phyloP scores from a whole-genome alignment of 2,888 invertebrate species.

The Alsophila aescularia region DNA sequence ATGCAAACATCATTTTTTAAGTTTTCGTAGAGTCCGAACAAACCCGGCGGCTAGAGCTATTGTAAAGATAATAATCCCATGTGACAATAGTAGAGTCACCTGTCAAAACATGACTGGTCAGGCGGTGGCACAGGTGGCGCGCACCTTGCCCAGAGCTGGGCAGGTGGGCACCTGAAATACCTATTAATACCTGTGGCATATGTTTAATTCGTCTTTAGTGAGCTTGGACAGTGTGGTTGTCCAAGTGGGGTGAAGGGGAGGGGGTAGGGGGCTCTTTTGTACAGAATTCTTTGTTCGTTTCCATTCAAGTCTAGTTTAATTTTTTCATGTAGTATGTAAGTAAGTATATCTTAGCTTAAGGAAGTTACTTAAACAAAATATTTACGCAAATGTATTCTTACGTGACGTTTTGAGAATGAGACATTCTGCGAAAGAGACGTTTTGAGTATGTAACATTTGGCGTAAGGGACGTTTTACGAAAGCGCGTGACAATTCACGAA shows the following conservation, averaged over 20 bases:
- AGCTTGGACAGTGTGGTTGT: conserved; percentile 5
- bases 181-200: conserved; percentile 32
- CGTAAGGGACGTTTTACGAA: no score
- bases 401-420: no score
- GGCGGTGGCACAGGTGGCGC: conserved; percentile 62
- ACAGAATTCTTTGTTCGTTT: not conserved
- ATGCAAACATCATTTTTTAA: not conserved
- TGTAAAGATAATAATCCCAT: conserved; percentile 51
- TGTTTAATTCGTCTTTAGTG: conserved; percentile 18
- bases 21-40: conserved; percentile 28
- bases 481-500: no score
- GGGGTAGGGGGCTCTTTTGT: not conserved
- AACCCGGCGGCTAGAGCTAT: conserved; percentile 15
- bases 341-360: no score
- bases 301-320: no score
- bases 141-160: conserved; percentile 59
- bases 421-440: no score
- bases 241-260: not conserved
- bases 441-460: no score
- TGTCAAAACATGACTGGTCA: conserved; percentile 73
- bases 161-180: conserved; percentile 27
- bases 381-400: no score
- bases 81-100: conserved; percentile 65
- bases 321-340: no score
- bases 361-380: no score